Conservation (phyloP, 2,888 invertebrate genomes). For the Amblyjoppa proteus region DNA sequence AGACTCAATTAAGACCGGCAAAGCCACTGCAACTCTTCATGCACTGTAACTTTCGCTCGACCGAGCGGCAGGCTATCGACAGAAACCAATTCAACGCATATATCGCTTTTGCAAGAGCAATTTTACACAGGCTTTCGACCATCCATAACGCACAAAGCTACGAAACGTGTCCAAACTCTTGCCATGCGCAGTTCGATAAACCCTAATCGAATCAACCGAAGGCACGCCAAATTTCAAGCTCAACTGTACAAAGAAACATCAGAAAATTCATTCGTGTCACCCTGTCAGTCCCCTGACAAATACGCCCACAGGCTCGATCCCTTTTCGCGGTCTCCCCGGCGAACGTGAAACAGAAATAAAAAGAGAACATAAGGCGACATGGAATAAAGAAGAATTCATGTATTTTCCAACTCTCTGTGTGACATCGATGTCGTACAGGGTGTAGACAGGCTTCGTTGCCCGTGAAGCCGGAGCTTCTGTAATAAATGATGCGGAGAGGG, state of each 20-base stretch:
- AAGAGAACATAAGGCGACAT: conserved; percentile 7
- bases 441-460: conserved; percentile 49
- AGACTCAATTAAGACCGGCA: conserved; percentile 12
- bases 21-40: not conserved
- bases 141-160: not conserved
- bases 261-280: not conserved
- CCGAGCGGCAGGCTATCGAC: not conserved
- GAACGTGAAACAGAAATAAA: not conserved
- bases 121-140: not conserved
- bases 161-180: not conserved
- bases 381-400: conserved; percentile 19
- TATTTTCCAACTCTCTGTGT: conserved; percentile 36
- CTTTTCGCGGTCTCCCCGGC: not conserved
- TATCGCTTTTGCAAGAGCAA: not conserved
- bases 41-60: not conserved
- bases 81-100: not conserved
- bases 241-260: not conserved
- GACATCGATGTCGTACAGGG: conserved; percentile 55
- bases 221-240: not conserved
- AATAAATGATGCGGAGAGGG: conserved; percentile 55
- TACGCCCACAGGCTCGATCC: not conserved
- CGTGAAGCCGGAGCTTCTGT: conserved; percentile 23
- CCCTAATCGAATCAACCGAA: not conserved
- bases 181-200: not conserved
- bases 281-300: not conserved